Conservation (phyloP, 2,888 invertebrate species). For the Erebia epiphron region DNA sequence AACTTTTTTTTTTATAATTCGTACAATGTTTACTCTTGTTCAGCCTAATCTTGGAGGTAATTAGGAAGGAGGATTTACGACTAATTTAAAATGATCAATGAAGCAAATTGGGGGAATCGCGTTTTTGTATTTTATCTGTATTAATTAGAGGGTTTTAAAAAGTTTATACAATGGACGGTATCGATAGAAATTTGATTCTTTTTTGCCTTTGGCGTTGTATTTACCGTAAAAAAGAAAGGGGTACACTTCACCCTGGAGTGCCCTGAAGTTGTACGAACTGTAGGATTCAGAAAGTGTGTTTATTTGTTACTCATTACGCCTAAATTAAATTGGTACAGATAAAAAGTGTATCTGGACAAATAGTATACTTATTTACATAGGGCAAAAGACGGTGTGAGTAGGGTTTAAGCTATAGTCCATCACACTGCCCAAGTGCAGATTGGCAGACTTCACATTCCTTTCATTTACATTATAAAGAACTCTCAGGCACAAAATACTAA, state of each 20-base stretch:
- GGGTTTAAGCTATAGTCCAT: too few relatives aligned
- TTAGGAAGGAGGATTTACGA: conserved; percentile 27
- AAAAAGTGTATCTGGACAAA: too few relatives aligned
- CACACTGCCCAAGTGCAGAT: too few relatives aligned
- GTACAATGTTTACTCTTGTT: conserved; percentile 55
- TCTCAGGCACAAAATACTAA: too few relatives aligned
- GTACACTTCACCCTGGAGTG: too few relatives aligned
- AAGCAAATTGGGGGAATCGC: conserved; percentile 25
- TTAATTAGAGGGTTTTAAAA: conserved; percentile 18
- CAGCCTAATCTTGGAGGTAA: conserved; percentile 41
- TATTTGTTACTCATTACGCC: background rate
- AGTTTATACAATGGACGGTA: conserved; percentile 20
- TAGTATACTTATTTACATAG: too few relatives aligned
- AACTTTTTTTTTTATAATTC: conserved; percentile 50
- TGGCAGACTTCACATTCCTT: too few relatives aligned
- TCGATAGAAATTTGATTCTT: conserved; percentile 21
- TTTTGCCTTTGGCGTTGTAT: conserved; percentile 17
- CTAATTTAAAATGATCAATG: conserved; percentile 31
- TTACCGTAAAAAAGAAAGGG: background rate
- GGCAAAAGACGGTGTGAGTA: too few relatives aligned
- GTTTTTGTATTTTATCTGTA: conserved; percentile 24
- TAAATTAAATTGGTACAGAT: too few relatives aligned
- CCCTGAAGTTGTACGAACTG: background rate
- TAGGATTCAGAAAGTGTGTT: background rate
- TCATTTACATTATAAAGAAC: too few relatives aligned